phyloP scores from a whole-genome alignment of 2,113 vertebrate species.

The Sebastes schlegelii region DNA sequence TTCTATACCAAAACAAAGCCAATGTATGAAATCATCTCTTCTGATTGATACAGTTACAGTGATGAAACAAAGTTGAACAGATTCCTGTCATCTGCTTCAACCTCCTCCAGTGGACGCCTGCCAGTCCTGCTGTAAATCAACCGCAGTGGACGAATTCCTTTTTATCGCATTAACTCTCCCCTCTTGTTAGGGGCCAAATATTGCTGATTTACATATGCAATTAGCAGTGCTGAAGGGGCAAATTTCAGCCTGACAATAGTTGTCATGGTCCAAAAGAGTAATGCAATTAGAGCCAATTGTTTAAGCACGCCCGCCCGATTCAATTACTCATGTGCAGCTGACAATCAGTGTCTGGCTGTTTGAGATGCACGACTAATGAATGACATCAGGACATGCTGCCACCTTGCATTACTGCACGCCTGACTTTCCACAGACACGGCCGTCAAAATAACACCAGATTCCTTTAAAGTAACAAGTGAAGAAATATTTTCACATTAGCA shows the following conservation, averaged over 20 bases:
- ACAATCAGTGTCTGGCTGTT: conserved; percentile 66
- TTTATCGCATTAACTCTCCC: conserved; percentile 54
- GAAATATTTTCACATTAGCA: conserved; percentile 2
- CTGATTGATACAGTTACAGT: conserved; percentile 2
- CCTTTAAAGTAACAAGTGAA: conserved; percentile 17
- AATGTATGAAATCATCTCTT: conserved; percentile 22
- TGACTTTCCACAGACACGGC: conserved; percentile 36
- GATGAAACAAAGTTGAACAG: conserved; percentile 19
- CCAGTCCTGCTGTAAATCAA: conserved; percentile 54
- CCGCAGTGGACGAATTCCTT: conserved; percentile 41
- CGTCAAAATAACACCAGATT: conserved; percentile 18
- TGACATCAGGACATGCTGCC: conserved; percentile 58
- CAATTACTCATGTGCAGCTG: conserved; percentile 71
- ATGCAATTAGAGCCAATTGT: conserved; percentile 77
- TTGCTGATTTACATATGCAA: conserved; percentile 69
- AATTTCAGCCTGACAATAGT: conserved; percentile 63
- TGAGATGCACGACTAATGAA: conserved; percentile 61
- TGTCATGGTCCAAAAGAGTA: conserved; percentile 68
- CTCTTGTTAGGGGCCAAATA: conserved; percentile 58
- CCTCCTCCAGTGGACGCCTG: conserved; percentile 43
- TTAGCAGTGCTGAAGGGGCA: conserved; percentile 60
- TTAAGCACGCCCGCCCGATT: conserved; percentile 61
- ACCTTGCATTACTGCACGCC: conserved; percentile 44
- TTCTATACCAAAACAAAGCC: conserved; percentile 7
- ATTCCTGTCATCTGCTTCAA: conserved; percentile 7